Evolutionary conservation across 1,140 invertebrate species (phyloP), one percentile per base, ranked within the genome.

Genomic region (Zaprionus ornatus): DNA sequence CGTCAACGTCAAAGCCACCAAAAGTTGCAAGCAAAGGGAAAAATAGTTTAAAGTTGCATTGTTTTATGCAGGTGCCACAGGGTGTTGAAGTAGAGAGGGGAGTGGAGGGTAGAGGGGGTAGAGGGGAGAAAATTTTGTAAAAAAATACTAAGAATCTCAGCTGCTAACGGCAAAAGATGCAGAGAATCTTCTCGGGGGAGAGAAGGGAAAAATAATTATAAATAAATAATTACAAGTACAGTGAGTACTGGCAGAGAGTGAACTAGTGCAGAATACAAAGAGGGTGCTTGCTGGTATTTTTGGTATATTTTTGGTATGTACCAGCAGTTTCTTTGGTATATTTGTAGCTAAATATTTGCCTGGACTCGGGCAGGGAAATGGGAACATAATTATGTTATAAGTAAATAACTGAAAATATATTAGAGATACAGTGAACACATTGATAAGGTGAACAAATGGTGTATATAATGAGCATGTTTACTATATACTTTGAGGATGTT

Each of bases 21-120:
- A 65, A 52, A 68, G 25, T 57, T 57, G 42, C 32, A 61, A 61
- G 48, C 21, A 10, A 63, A 63, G 50, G 59, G 55, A 17, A 71
- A 71, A 71, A 64, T 71, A 64, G 50, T 71, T 64, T 61, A 60
- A 37, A 61, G 57, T 70, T 70, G 57, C 67, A 62, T 70, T 70
- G 81, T 79, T 80, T 80, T 74, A 85, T 74, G 78, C 72, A 87
- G 65, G 61, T 72, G 63, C 35, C 59, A 13, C 40, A 2, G 40
- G 15, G 15, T n/a, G 15, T 6, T 15, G n/a, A 0, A 56, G 45
- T 37, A 62, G 71, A 79, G 68, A 74, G 48, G 42, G 57, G 57
- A 12, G 12, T 0, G 35, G 4, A n/a, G 7, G 7, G 40, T 4
- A 35, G 35, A 2, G 40, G 40, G 15, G 40, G 5, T 0, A 7